phyloP scores from a whole-genome alignment of 2,113 vertebrate species.

The Caranx ignobilis region DNA sequence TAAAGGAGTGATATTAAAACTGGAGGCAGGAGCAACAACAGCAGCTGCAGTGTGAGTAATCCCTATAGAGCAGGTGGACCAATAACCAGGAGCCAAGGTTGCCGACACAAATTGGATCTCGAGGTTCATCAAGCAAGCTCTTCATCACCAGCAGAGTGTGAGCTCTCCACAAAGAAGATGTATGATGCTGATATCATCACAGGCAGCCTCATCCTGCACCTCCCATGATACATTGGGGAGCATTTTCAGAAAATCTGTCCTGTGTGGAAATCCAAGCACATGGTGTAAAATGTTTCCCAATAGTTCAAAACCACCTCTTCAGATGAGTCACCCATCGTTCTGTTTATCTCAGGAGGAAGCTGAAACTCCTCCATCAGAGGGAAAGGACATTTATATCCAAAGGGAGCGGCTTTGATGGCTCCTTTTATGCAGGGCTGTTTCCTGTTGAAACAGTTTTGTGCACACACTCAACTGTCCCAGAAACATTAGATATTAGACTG shows the following conservation, averaged over 20 bases:
- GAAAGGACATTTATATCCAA: background rate
- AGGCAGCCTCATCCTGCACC: background rate
- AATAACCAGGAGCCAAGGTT: constrained; percentile 16
- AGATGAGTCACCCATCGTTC: background rate
- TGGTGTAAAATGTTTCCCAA: background rate
- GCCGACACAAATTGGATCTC: constrained; percentile 29
- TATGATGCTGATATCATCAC: background rate
- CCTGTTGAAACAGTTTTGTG: too few species aligned
- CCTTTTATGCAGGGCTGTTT: background rate
- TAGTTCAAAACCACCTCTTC: background rate
- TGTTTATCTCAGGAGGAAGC: too few species aligned
- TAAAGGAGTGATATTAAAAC: constrained; percentile 72
- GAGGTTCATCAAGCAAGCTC: constrained; percentile 34
- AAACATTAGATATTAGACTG: too few species aligned
- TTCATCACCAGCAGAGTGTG: constrained; percentile 17
- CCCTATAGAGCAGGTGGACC: constrained; percentile 17
- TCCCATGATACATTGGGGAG: background rate
- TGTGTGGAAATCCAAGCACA: background rate
- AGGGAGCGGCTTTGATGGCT: background rate
- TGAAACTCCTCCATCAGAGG: background rate
- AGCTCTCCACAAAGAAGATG: background rate
- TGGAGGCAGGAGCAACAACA: constrained; percentile 39
- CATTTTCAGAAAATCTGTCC: background rate
- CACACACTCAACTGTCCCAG: too few species aligned
- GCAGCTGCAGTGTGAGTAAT: constrained; percentile 21